Evolutionary conservation across 2,113 vertebrate genomes (phyloP), one percentile per base, ranked within the genome.

Genomic region (Larimichthys polyactis): DNA sequence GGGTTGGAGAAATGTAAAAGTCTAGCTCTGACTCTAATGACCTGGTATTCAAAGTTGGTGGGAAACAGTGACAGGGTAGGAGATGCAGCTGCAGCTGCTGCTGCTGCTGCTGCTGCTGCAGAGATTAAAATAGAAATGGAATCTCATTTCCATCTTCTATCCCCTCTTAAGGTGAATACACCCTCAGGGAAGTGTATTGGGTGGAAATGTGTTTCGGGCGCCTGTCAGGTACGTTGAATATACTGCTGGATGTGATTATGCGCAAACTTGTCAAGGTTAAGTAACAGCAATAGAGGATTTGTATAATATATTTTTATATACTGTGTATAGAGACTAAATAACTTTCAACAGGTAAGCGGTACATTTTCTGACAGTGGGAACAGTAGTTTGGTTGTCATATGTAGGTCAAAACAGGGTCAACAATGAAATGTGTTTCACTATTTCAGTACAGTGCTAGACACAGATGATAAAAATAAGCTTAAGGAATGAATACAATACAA

Each of bases 21-120:
- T 69, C 57, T 58, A 44, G 44, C 57, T 66, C 24, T 8, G 16
- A 20, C 58, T 70, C 36, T 90, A 62, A 90, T 86, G 58, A 78
- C 81, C 63, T 75, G 80, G 79, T 83, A 89, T 88, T 89, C 78
- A 79, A 57, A 86, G 27, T 75, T 9, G 24, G 75, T 62, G 71
- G 70, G 44, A 66, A 63, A 60, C 11, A 1, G 76, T 85, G 72
- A 85, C 81, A 77, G 78, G 57, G 58, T 58, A 76, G 78, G 64
- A 63, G 80, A 81, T 54, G 68, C 78, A 65, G 73, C 62, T 19
- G 57, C 78, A 44, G 55, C 60, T 70, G 55, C 60, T 70, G 44
- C 6, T 8, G 36, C 36, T 40, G 60, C 62, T 36, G 57, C 78
- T 54, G 58, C 51, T 71, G 57, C 84, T 75, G 60, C 63, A 46